Percentiles rank a stretch among this genome's conserved stretches.
phyloP scores from a whole-genome alignment of 2,113 vertebrate genomes.

The Hyperopisus bebe region DNA sequence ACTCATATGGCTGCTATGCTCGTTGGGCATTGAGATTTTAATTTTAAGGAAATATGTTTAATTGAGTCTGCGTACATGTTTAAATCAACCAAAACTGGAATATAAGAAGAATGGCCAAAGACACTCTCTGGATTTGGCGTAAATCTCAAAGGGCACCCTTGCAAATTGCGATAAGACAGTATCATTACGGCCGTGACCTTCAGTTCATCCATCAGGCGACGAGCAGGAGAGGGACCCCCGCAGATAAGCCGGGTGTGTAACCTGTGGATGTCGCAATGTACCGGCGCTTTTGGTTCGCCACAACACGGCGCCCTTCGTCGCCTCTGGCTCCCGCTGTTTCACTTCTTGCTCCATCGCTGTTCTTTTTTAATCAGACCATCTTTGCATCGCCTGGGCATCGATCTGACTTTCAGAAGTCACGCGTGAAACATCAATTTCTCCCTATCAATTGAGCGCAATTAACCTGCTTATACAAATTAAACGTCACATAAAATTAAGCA shows the following conservation, averaged over 20 bases:
- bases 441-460: neutral
- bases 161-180: slow-evolving; percentile 42
- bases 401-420: neutral
- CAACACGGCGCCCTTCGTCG: neutral
- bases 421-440: neutral
- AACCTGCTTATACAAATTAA: neutral
- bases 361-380: neutral
- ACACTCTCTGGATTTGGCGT: slow-evolving; percentile 36
- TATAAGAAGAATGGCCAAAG: slow-evolving; percentile 37
- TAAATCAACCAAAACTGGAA: slow-evolving; percentile 32
- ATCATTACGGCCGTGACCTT: slow-evolving; percentile 38
- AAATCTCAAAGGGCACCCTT: slow-evolving; percentile 43
- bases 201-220: slow-evolving; percentile 39
- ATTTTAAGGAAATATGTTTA: neutral
- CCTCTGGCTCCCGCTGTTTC: neutral
- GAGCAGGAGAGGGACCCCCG: slow-evolving; percentile 16
- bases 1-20: neutral
- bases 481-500: neutral
- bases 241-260: neutral
- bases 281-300: neutral
- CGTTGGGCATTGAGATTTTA: neutral
- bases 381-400: neutral
- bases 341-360: neutral
- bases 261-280: slow-evolving; percentile 1
- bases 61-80: slow-evolving; percentile 21